phyloP scores from a whole-genome alignment of 2,888 invertebrate genomes.

The Eupithecia vulgata region DNA sequence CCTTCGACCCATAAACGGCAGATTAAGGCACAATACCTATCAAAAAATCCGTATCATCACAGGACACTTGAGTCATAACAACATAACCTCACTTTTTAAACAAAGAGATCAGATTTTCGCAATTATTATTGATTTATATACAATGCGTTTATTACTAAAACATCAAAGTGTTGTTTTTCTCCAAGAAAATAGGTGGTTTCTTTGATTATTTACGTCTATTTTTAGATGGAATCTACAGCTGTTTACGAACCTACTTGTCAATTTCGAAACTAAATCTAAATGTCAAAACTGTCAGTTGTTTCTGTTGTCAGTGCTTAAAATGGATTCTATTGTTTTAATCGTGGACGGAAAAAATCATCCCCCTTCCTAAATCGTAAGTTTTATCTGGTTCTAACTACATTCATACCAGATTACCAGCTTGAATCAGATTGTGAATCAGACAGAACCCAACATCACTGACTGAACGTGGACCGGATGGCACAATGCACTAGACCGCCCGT shows the following conservation, averaged over 20 bases:
- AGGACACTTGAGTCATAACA: conserved; percentile 63
- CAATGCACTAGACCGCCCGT: too few relatives aligned
- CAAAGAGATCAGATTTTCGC: conserved; percentile 47
- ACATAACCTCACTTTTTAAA: conserved; percentile 69
- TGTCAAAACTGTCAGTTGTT: conserved; percentile 14
- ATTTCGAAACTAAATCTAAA: conserved; percentile 58
- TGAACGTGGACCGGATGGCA: too few relatives aligned
- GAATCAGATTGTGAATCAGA: too few relatives aligned
- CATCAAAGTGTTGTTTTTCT: conserved; percentile 23
- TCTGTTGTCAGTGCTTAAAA: background rate
- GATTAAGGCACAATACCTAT: conserved; percentile 58
- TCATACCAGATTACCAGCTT: too few relatives aligned
- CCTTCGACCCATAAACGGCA: conserved; percentile 70
- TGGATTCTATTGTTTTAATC: background rate
- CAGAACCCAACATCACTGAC: too few relatives aligned
- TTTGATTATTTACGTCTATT: conserved; percentile 44
- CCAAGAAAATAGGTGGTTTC: conserved; percentile 30
- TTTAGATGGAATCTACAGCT: conserved; percentile 53
- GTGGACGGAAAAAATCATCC: too few relatives aligned
- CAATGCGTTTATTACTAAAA: conserved; percentile 4
- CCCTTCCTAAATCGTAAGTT: too few relatives aligned
- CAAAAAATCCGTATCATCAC: conserved; percentile 67
- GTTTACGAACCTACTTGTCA: conserved; percentile 74
- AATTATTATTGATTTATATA: conserved; percentile 17
- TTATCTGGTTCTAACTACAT: too few relatives aligned